These are phyloP conservation scores for Apocheima hispidaria DNA, from an alignment of 2,888 invertebrate genomes.

Conservation along the genomic window DNA sequence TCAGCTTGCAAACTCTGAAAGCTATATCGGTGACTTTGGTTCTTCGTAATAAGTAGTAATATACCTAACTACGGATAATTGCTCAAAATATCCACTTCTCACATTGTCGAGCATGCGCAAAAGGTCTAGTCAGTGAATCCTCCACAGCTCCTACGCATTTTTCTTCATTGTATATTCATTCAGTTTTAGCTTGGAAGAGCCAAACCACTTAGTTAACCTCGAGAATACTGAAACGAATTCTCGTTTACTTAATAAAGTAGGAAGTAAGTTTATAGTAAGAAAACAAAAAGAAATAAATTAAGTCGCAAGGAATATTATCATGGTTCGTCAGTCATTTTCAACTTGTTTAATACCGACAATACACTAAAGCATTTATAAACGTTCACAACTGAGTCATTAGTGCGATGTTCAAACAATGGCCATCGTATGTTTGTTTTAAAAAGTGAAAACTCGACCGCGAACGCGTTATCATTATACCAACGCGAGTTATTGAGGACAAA, in stretches of 20 bases:
- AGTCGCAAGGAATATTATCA: slow-evolving; percentile 1
- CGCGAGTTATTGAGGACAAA: not conserved
- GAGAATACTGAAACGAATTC: too few species aligned
- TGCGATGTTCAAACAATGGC: slow-evolving; percentile 15
- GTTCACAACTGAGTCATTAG: slow-evolving; percentile 19
- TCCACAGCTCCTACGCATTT: too few species aligned
- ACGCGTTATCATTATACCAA: not conserved
- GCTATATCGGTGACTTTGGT: too few species aligned
- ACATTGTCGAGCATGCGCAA: too few species aligned
- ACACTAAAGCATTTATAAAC: slow-evolving; percentile 5
- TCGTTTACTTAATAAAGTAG: not conserved
- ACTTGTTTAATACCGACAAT: not conserved
- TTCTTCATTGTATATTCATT: too few species aligned
- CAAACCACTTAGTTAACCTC: too few species aligned
- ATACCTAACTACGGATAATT: too few species aligned
- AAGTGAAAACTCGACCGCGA: slow-evolving; percentile 13
- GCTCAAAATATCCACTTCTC: too few species aligned
- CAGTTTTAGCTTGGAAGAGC: too few species aligned
- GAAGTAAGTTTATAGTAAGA: not conserved
- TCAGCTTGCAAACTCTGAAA: too few species aligned
- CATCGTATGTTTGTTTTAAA: slow-evolving; percentile 18
- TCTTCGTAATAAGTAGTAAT: too few species aligned
- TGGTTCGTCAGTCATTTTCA: not conserved
- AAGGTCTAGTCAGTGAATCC: too few species aligned
- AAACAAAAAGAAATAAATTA: slow-evolving; percentile 4